phyloP scores from a whole-genome alignment of 64 coral and sea anemone species.

The Stichodactyla mertensii region DNA sequence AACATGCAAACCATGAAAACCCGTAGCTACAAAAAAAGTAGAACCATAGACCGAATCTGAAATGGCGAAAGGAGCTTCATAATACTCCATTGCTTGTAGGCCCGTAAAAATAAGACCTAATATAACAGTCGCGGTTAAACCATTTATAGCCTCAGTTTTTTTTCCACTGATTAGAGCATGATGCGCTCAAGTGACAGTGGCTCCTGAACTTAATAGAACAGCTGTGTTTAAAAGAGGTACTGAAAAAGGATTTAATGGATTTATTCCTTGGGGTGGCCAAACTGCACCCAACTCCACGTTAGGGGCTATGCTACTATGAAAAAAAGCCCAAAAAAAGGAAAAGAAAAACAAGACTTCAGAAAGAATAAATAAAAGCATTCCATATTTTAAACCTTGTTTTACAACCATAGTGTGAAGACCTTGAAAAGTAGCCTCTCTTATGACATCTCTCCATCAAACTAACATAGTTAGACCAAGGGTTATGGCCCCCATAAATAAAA shows the following conservation, averaged over 20 bases:
- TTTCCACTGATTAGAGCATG: constrained; percentile 42
- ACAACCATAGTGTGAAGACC: constrained; percentile 30
- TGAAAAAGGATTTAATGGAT: constrained; percentile 44
- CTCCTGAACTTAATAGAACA: constrained; percentile 46
- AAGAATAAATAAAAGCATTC: constrained; percentile 45
- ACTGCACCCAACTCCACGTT: constrained; percentile 34
- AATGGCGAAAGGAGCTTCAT: constrained; percentile 57
- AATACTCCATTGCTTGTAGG: constrained; percentile 56
- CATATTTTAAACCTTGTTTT: constrained; percentile 32
- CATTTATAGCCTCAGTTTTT: constrained; percentile 37
- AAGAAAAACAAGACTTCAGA: constrained; percentile 52
- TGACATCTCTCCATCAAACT: constrained; percentile 39
- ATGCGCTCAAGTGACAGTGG: constrained; percentile 50
- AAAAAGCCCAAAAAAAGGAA: constrained; percentile 50
- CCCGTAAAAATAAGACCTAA: constrained; percentile 37
- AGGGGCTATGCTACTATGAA: constrained; percentile 44
- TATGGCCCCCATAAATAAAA: constrained; percentile 15
- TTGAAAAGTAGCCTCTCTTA: constrained; percentile 33
- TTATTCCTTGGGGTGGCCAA: constrained; percentile 39
- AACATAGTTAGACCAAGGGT: constrained; percentile 14
- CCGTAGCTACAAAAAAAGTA: constrained; percentile 48
- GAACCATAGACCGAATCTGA: constrained; percentile 34
- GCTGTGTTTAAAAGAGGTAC: constrained; percentile 56
- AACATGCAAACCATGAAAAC: constrained; percentile 40
- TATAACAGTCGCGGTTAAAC: constrained; percentile 34